Base-by-base conservation (phyloP, 2,113 vertebrate genomes). In the Coryphaenoides rupestris region DNA sequence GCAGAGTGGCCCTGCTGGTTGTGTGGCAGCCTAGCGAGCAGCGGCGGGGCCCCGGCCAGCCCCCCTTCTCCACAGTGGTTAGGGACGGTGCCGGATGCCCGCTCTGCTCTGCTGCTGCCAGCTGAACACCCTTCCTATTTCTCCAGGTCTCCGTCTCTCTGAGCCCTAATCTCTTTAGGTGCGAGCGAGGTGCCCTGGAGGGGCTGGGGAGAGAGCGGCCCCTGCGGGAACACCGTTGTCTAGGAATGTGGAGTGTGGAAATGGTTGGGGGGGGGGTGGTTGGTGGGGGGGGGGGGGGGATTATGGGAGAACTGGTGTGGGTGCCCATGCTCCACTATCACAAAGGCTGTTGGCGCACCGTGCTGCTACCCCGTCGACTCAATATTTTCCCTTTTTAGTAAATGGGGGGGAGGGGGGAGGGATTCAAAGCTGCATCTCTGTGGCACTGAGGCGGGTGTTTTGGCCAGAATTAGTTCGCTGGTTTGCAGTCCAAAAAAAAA, bases 131-230 rank as follows among this genome's bases (percentile, higher is more conserved):
- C 85, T 74, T 88, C 81, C 60, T 84, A 90, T 88, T 88, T 88
- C 88, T 89, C 88, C 88, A 89, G 89, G 88, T 90, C 89, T 90
- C 85, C 87, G 86, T 91, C 85, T 91, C 85, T 91, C 87, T 84
- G 84, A 84, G 82, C 86, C 86, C 84, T 90, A 92, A 92, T 91
- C 91, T 90, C 88, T 89, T 92, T 92, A 92, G 88, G 90, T 91
- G 90, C 90, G 90, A 83, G 90, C 90, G 90, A 83, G 89, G 85
- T 87, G 84, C 89, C 88, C 87, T 75, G 72, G 87, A 89, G 90
- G 85, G 80, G 81, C 87, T 90, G 79, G 89, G 87, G 86, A 81
- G 89, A 87, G 86, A 81, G 76, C 81, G 81, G 81, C 84, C 90
- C 33, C 87, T 26, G 67, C 70, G 82, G 90, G 87, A 83, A 89